phyloP scores from a whole-genome alignment of 2,888 invertebrate species.

The Dasypolia templi region DNA sequence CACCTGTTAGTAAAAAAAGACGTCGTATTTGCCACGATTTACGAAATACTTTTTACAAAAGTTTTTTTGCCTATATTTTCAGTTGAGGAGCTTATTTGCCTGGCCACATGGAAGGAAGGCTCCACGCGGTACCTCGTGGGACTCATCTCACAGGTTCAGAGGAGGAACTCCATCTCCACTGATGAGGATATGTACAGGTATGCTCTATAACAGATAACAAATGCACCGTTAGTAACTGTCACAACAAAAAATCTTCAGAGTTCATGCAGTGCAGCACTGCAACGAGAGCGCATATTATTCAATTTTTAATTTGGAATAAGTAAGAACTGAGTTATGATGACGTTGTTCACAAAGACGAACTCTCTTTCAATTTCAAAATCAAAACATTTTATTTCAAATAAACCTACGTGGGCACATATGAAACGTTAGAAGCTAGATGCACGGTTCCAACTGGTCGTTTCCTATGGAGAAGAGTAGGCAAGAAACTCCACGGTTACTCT shows the following conservation, averaged over 20 bases:
- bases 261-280: not conserved
- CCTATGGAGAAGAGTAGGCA: too few relatives aligned
- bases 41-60: not conserved
- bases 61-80: conserved; percentile 51
- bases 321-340: too few relatives aligned
- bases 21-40: not conserved
- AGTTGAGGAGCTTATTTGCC: conserved; percentile 95
- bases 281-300: not conserved
- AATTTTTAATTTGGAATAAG: not conserved
- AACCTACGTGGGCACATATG: too few relatives aligned
- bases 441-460: too few relatives aligned
- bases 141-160: conserved; percentile 92
- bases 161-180: conserved; percentile 89
- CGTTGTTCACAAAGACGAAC: not conserved
- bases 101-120: conserved; percentile 96
- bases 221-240: not conserved
- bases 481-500: too few relatives aligned
- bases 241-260: not conserved
- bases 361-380: too few relatives aligned
- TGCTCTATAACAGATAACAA: not conserved
- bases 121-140: conserved; percentile 95
- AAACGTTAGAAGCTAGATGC: too few relatives aligned
- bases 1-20: not conserved
- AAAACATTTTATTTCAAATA: too few relatives aligned
- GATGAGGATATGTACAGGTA: conserved; percentile 95